phyloP scores from a whole-genome alignment of 2,113 vertebrate species.

The Columba janthina region DNA sequence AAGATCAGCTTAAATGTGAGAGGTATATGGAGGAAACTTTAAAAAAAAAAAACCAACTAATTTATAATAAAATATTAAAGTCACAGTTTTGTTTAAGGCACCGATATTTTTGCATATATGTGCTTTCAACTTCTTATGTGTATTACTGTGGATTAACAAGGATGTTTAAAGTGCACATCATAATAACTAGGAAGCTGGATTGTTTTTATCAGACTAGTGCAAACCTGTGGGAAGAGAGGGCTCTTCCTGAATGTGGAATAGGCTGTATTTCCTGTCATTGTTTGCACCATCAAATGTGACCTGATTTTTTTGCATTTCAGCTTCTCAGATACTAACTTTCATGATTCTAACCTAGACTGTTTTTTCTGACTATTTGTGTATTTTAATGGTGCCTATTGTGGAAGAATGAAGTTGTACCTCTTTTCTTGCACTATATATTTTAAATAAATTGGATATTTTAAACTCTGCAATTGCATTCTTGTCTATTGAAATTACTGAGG shows the following conservation, averaged over 20 bases:
- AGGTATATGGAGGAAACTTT: not conserved
- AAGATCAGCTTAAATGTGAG: not conserved
- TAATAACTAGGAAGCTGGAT: constrained; percentile 67
- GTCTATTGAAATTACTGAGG: not conserved
- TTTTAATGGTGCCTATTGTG: not conserved
- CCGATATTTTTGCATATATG: not conserved
- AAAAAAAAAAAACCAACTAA: not conserved
- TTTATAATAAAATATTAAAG: not conserved
- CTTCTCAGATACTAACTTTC: not conserved
- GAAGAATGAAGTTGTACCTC: not conserved
- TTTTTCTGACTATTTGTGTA: not conserved
- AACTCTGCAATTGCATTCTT: not conserved
- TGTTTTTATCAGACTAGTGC: constrained; percentile 71
- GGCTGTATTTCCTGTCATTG: constrained; percentile 75
- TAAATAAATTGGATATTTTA: not conserved
- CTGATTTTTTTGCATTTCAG: not conserved
- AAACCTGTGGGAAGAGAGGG: constrained; percentile 72
- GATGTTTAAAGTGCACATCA: constrained; percentile 69
- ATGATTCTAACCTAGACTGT: not conserved
- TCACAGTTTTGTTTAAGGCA: constrained; percentile 2
- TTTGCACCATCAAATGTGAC: constrained; percentile 65
- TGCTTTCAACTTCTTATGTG: not conserved
- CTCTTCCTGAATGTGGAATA: constrained; percentile 65
- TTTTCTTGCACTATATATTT: not conserved
- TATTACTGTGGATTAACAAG: constrained; percentile 45